These are phyloP conservation scores for Acanthosepion esculentum DNA, from an alignment of 2,888 invertebrate species.

Conservation along the genomic window DNA sequence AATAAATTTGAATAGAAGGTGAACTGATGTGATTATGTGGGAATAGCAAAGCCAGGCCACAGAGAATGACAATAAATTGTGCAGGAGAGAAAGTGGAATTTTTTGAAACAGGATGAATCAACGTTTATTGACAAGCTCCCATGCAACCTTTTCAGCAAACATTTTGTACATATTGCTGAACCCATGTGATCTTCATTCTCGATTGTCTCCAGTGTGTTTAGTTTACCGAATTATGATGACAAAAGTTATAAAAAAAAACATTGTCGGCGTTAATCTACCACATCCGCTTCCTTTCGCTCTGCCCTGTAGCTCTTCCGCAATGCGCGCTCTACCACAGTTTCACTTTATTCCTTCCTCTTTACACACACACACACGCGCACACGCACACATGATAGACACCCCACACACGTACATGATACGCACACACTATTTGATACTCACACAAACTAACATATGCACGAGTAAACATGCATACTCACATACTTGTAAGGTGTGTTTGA, in stretches of 20 bases:
- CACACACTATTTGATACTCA: neutral
- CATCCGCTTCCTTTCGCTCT: neutral
- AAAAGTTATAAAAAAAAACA: neutral
- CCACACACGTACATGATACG: neutral
- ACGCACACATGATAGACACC: neutral
- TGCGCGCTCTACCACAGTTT: neutral
- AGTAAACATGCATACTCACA: neutral
- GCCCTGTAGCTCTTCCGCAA: neutral
- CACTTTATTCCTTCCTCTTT: neutral
- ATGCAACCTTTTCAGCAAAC: conserved; percentile 33
- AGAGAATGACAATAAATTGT: neutral
- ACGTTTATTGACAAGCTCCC: conserved; percentile 10
- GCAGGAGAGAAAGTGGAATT: conserved; percentile 1
- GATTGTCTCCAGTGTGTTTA: neutral
- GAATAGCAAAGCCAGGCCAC: neutral
- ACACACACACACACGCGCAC: neutral
- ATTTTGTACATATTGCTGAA: conserved; percentile 33
- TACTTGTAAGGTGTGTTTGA: neutral
- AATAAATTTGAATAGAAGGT: neutral
- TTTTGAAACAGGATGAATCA: neutral
- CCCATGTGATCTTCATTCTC: conserved; percentile 8
- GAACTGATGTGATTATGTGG: neutral
- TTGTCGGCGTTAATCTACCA: neutral
- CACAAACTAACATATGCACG: neutral
- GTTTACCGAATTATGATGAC: conserved; percentile 13